Evolutionary conservation across 2,113 vertebrate genomes (phyloP).

Genomic region (Platycercus adscitus): DNA sequence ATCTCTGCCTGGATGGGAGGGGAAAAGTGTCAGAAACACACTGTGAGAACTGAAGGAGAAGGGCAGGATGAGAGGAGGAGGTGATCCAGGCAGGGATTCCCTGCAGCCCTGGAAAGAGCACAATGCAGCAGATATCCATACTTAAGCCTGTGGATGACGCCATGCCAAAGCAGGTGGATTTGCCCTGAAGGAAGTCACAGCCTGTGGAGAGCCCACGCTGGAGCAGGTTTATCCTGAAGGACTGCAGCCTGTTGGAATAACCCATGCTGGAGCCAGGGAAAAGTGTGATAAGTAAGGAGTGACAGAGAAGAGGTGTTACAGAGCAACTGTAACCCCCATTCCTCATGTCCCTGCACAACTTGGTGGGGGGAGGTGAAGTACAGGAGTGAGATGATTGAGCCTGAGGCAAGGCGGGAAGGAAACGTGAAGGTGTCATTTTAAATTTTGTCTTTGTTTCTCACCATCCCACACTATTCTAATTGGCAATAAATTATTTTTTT

Average conservation of each 20-base stretch:
- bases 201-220: background rate
- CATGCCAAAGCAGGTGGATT: background rate
- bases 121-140: background rate
- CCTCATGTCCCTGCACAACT: too few species aligned
- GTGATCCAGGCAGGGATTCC: background rate
- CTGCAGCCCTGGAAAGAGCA: background rate
- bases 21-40: too few species aligned
- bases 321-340: background rate
- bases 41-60: rapidly evolving
- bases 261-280: background rate
- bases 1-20: rapidly evolving
- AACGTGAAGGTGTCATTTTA: background rate
- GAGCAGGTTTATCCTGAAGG: background rate
- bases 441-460: background rate
- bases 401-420: background rate
- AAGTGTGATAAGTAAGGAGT: background rate
- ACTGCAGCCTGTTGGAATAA: background rate
- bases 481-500: background rate
- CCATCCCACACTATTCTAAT: background rate
- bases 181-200: background rate
- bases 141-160: background rate
- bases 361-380: rapidly evolving
- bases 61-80: background rate
- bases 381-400: background rate
- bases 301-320: background rate